phyloP scores from a whole-genome alignment of 2,888 invertebrate species.

The Syritta pipiens region DNA sequence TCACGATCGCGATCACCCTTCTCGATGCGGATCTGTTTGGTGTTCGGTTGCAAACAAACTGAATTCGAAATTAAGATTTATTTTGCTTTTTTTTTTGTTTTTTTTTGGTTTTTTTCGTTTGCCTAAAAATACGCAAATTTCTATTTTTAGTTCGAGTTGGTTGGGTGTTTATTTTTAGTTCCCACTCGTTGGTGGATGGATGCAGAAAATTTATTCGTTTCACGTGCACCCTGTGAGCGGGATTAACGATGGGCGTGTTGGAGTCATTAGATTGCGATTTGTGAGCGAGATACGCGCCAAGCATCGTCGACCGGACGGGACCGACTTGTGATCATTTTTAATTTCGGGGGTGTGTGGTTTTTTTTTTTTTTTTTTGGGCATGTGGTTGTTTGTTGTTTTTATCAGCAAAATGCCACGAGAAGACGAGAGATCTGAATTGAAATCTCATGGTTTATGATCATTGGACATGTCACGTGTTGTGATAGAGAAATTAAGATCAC shows the following conservation, averaged over 20 bases:
- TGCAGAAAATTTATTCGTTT: constrained; percentile 47
- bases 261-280: constrained; percentile 24
- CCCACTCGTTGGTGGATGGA: background rate
- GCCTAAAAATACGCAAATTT: constrained; percentile 22
- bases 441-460: constrained; percentile 34
- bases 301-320: background rate
- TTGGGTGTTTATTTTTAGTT: constrained; percentile 21
- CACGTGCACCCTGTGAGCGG: constrained; percentile 35
- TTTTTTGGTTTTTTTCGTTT: background rate
- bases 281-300: background rate
- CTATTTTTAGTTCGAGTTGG: constrained; percentile 4
- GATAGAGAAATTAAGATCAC: constrained; percentile 53
- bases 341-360: background rate
- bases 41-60: constrained; percentile 44
- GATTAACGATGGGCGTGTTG: constrained; percentile 45
- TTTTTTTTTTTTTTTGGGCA: background rate
- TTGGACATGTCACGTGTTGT: constrained; percentile 45
- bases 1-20: constrained; percentile 4
- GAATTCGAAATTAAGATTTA: constrained; percentile 20
- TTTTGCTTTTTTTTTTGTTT: background rate
- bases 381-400: constrained; percentile 20
- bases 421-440: constrained; percentile 22
- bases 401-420: constrained; percentile 20
- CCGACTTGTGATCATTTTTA: background rate
- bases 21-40: constrained; percentile 17